phyloP scores from a whole-genome alignment of 2,797 vertebrate species.

The Pseudotriccus pelzelni region DNA sequence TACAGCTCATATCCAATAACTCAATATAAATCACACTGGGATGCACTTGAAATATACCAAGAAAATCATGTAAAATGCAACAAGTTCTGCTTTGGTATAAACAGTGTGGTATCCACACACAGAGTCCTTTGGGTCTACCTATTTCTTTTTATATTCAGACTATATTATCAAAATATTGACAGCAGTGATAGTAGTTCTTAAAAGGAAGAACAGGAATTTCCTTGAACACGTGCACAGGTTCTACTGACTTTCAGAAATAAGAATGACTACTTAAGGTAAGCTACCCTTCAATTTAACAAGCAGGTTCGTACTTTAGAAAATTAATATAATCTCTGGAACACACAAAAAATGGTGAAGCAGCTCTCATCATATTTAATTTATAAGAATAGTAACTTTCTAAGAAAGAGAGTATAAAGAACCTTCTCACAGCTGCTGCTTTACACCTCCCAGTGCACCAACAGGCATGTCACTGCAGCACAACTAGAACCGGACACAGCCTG shows the following conservation, averaged over 20 bases:
- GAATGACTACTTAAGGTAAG: background rate
- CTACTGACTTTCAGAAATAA: background rate
- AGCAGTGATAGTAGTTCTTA: rapidly evolving
- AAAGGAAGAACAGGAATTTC: background rate
- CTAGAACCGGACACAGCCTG: background rate
- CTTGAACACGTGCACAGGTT: background rate
- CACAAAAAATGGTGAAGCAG: background rate
- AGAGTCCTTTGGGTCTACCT: background rate
- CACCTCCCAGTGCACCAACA: background rate
- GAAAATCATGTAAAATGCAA: background rate
- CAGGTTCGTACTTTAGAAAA: background rate
- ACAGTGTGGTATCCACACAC: background rate
- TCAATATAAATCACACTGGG: background rate
- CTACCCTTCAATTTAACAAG: background rate
- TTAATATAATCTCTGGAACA: background rate
- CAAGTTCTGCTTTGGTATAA: background rate
- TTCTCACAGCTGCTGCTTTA: background rate
- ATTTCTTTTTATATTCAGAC: background rate
- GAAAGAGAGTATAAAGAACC: background rate
- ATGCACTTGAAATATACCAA: background rate
- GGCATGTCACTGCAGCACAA: background rate
- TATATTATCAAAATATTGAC: background rate
- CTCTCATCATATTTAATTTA: background rate
- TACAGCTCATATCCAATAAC: background rate
- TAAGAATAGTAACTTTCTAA: background rate